Base-by-base conservation (phyloP, 2,888 invertebrate species). In the Spilarctia lutea region DNA sequence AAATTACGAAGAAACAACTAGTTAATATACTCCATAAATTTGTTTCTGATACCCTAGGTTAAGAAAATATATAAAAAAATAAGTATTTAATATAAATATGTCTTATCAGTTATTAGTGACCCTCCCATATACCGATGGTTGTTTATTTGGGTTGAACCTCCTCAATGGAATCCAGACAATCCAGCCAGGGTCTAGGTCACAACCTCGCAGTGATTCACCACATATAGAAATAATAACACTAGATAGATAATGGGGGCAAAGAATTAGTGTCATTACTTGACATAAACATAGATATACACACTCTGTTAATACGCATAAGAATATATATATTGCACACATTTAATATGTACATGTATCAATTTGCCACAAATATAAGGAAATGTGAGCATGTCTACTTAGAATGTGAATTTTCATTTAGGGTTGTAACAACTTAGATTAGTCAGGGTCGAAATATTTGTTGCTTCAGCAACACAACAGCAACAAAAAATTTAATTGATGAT, bases 121-220 rank as follows among this genome's bases (percentile, higher is more conserved):
- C 20, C 42, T 20, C 67, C 69, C 52, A 56, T 60, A 16, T 33
- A 33, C 18, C 35, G 56, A 56, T 60, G 69, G 74, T 66, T 65
- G 42, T 65, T 73, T 45, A 39, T 65, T 70, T 70, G 60, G 60
- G 27, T 39, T 70, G 56, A 60, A 70, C 27, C n/a, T 30, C 60
- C 20, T 60, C 60, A 70, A 60, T 42, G 30, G 20, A 70, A 60
- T 63, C 27, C 60, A n/a, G 70, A 56, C 39, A n/a, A 45, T 56
- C n/a, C 52, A 60, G 39, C 20, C 24, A 70, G 39, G 70, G 70
- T 60, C 70, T 60, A 70, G 60, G 70, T 70, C 70, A 60, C 56
- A 39, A 42, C 60, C 70, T 60, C 70, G 70, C 39, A 35, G 35
- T 60, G 56, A 60, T 70, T 39, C 35, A 60, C 60, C 11, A 60